Percentiles rank a stretch among this genome's conserved stretches.
Evolutionary conservation across 2,888 invertebrate species (phyloP).

Genomic region (Morpho achilles): DNA sequence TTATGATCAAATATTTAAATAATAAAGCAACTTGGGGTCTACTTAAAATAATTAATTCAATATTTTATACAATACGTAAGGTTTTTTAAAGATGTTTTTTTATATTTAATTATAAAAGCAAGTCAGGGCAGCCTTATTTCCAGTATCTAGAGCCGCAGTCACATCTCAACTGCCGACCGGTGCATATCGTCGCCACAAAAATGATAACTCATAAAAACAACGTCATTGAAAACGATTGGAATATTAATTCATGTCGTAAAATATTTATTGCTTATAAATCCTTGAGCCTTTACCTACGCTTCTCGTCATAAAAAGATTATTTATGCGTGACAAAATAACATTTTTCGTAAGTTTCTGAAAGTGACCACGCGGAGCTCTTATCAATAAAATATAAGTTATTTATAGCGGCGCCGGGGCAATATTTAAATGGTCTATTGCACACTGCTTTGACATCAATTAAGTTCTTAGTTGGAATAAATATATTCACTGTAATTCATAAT

Average conservation of each 20-base stretch:
- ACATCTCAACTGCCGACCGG: constrained; percentile 44
- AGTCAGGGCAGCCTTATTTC: constrained; percentile 62
- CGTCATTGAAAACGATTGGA: constrained; percentile 78
- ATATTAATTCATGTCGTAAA: constrained; percentile 79
- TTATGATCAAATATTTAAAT: constrained; percentile 33
- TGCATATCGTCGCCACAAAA: constrained; percentile 67
- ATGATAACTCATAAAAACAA: constrained; percentile 78
- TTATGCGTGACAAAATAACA: constrained; percentile 77
- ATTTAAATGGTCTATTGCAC: constrained; percentile 34
- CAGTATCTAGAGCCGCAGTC: constrained; percentile 51
- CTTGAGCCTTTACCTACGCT: constrained; percentile 79
- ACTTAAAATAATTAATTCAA: constrained; percentile 54
- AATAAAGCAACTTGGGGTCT: constrained; percentile 37
- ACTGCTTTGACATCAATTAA: constrained; percentile 22
- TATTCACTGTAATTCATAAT: constrained; percentile 10
- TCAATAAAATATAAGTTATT: constrained; percentile 72
- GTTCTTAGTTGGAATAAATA: constrained; percentile 15
- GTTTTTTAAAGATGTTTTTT: constrained; percentile 64
- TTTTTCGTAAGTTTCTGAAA: constrained; percentile 75
- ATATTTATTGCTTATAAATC: constrained; percentile 79
- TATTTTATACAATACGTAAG: constrained; percentile 63
- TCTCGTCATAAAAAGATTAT: constrained; percentile 79
- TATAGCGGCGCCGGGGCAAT: constrained; percentile 62
- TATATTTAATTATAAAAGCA: not conserved
- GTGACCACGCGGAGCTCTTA: constrained; percentile 60